A percentile compares a stretch with the other conserved stretches of the same genome.
Evolutionary conservation across 1,140 invertebrate species (phyloP).

Genomic region (Daktulosphaira vitifoliae): DNA sequence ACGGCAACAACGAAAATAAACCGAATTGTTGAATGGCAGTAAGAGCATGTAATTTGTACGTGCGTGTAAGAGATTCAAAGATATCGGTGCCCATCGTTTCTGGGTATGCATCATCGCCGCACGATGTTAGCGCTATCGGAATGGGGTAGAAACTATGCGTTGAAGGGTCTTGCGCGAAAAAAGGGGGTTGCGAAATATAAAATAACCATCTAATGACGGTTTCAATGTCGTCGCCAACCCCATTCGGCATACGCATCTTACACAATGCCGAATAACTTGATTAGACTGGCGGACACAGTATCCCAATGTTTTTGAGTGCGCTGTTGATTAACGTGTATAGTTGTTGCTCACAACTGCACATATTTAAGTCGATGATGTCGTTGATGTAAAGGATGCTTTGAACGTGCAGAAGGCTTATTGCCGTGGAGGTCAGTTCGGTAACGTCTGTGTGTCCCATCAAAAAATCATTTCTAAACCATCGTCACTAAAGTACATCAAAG

Average conservation of each 20-base stretch:
- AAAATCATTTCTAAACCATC: no score
- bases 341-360: no score
- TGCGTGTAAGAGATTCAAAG: neutral
- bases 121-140: neutral
- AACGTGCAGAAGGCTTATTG: no score
- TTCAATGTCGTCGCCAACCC: constrained; percentile 19
- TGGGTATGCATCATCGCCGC: neutral
- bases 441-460: no score
- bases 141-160: constrained; percentile 20
- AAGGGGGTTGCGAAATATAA: no score
- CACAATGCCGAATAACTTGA: constrained; percentile 15
- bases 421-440: no score
- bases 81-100: neutral
- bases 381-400: no score
- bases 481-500: no score
- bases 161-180: no score
- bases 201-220: neutral
- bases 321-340: constrained; percentile 27
- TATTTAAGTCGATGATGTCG: no score
- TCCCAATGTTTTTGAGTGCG: constrained; percentile 6
- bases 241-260: neutral
- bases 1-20: neutral
- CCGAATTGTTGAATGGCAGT: neutral
- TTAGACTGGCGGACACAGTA: constrained; percentile 3
- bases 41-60: constrained; percentile 15